Evolutionary conservation across 2,888 invertebrate genomes (phyloP).

Genomic region (Melinaea menophilus): DNA sequence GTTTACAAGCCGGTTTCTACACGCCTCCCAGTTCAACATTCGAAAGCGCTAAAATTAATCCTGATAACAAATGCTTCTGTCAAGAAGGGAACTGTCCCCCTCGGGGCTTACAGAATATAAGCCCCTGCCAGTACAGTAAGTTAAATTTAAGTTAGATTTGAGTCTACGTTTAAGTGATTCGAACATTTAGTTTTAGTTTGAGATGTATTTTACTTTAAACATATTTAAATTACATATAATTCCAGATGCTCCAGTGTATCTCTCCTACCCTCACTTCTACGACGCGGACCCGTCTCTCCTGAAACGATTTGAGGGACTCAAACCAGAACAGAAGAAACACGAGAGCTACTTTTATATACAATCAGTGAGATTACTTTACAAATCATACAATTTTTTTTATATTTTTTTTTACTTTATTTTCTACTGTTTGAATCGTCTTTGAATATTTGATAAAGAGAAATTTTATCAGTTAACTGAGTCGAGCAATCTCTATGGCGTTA

Average conservation of each 20-base stretch:
- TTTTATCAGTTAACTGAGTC: too few relatives aligned
- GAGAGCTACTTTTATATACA: slow-evolving; percentile 90
- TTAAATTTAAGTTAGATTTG: slow-evolving; percentile 15
- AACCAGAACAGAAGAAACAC: slow-evolving; percentile 83
- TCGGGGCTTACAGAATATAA: slow-evolving; percentile 89
- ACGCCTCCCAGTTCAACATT: slow-evolving; percentile 84
- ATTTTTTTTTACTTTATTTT: too few relatives aligned
- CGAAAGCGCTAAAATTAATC: slow-evolving; percentile 80
- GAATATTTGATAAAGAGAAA: too few relatives aligned
- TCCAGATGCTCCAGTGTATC: slow-evolving; percentile 89
- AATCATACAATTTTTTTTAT: too few relatives aligned
- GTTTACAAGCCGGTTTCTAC: slow-evolving; percentile 85
- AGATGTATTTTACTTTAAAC: not conserved
- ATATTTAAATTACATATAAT: slow-evolving; percentile 25
- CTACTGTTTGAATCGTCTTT: too few relatives aligned
- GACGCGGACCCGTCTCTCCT: slow-evolving; percentile 85
- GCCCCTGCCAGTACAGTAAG: slow-evolving; percentile 91
- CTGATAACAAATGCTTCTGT: slow-evolving; percentile 87
- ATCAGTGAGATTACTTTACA: slow-evolving; percentile 75
- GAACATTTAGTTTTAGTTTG: too few relatives aligned
- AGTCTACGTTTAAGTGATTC: too few relatives aligned
- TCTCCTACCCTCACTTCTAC: slow-evolving; percentile 94
- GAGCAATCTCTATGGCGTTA: too few relatives aligned
- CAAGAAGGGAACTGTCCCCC: slow-evolving; percentile 83
- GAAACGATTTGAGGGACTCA: slow-evolving; percentile 83